phyloP scores from a whole-genome alignment of 2,797 vertebrate genomes.

The Oophaga sylvatica region DNA sequence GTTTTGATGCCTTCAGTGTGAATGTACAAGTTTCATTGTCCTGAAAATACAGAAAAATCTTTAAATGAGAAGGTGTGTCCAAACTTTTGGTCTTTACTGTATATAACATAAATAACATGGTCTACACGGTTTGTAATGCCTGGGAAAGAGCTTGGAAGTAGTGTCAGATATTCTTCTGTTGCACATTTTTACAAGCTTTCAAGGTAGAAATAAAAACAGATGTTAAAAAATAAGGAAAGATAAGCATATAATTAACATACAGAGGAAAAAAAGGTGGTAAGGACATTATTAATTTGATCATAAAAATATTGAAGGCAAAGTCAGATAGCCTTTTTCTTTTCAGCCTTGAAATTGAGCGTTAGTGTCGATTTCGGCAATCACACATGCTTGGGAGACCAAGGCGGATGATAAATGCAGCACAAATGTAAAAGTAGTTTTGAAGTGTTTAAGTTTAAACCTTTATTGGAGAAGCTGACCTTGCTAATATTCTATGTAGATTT shows the following conservation, averaged over 20 bases:
- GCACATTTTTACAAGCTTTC: neutral
- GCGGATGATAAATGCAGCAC: constrained; percentile 47
- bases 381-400: neutral
- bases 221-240: neutral
- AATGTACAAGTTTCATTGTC: too few species aligned
- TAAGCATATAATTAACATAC: neutral
- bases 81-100: too few species aligned
- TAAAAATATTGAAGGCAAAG: neutral
- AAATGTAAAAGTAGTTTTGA: constrained; percentile 76
- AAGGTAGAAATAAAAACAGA: neutral
- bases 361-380: constrained; percentile 32
- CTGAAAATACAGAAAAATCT: too few species aligned
- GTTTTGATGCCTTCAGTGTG: too few species aligned
- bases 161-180: too few species aligned
- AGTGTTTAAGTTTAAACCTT: constrained; percentile 74
- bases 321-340: constrained; percentile 12
- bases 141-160: neutral
- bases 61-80: too few species aligned
- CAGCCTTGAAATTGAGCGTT: constrained; percentile 6
- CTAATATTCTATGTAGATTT: constrained; percentile 82
- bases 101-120: neutral
- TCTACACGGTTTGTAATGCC: neutral
- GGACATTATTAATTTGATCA: neutral
- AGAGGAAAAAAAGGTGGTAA: neutral
- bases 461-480: constrained; percentile 81